Conservation (phyloP, 2,113 vertebrate species). For the Crotophaga sulcirostris region DNA sequence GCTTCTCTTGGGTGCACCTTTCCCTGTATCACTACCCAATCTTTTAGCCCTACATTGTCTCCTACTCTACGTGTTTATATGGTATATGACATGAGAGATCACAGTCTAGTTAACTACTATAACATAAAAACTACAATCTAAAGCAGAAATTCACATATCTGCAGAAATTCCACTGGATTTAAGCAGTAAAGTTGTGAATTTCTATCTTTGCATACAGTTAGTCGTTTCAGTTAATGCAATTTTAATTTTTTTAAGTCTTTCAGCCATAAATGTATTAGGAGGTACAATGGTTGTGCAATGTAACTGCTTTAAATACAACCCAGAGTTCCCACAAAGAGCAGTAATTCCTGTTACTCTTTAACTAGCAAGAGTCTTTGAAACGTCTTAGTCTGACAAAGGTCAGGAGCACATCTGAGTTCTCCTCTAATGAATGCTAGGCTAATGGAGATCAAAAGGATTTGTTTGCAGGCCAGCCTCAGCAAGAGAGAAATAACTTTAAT, state of each 20-base stretch:
- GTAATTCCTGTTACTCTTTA: conserved; percentile 51
- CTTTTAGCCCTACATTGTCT: neutral
- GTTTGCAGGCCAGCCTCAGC: neutral
- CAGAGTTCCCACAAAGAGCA: neutral
- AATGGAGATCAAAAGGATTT: conserved; percentile 18
- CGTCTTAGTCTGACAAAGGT: conserved; percentile 5
- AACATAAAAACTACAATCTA: neutral
- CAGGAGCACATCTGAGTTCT: neutral
- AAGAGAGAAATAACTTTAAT: neutral
- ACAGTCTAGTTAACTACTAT: neutral
- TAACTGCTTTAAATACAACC: neutral
- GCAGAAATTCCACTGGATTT: neutral
- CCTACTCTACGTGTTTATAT: neutral
- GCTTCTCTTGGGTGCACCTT: neutral
- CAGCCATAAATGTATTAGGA: neutral
- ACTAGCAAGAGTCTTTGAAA: conserved; percentile 20
- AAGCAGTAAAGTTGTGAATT: neutral
- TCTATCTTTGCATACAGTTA: neutral
- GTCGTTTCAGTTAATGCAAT: neutral
- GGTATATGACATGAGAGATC: neutral
- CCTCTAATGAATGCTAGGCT: neutral
- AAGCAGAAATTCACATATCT: neutral
- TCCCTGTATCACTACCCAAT: neutral
- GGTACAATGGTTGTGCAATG: neutral
- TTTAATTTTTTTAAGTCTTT: neutral